Percentiles rank a stretch among this genome's conserved stretches.
phyloP scores from a whole-genome alignment of 2,113 vertebrate species.

The Forbesichthys papilliferus region DNA sequence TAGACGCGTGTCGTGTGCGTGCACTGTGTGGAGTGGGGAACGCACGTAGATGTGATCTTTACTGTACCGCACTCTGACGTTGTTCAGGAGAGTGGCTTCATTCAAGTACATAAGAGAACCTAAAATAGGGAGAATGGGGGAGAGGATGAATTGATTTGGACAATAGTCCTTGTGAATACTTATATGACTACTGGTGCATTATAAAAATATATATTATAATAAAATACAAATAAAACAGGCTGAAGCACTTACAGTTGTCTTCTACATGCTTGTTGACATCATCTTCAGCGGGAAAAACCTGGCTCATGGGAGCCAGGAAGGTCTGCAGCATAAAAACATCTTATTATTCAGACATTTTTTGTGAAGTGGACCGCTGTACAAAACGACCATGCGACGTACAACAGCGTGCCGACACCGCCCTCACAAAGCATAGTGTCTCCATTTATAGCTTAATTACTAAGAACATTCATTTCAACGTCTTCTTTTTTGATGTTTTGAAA shows the following conservation, averaged over 20 bases:
- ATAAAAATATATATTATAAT: background rate
- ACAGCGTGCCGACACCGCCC: no score
- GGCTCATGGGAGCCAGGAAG: constrained; percentile 90
- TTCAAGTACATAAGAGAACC: constrained; percentile 99
- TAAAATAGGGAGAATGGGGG: constrained; percentile 44
- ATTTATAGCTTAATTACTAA: no score
- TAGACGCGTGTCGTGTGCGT: no score
- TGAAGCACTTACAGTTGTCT: constrained; percentile 91
- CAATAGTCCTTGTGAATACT: background rate
- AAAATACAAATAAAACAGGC: no score
- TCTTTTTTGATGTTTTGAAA: no score
- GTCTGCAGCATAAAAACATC: constrained; percentile 76
- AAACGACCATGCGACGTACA: no score
- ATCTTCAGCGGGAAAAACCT: constrained; percentile 97
- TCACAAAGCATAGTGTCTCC: no score
- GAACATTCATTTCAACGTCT: no score
- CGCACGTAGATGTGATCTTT: constrained; percentile 98
- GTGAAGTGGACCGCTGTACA: no score
- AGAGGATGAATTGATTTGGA: background rate
- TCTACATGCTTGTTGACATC: constrained; percentile 96
- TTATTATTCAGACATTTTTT: background rate
- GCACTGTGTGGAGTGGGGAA: constrained; percentile 28
- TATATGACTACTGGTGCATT: background rate
- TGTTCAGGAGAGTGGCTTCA: constrained; percentile 98
- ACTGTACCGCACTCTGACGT: constrained; percentile 92